Evolutionary conservation across 2,888 invertebrate genomes (phyloP).

Genomic region (Noctua janthina): DNA sequence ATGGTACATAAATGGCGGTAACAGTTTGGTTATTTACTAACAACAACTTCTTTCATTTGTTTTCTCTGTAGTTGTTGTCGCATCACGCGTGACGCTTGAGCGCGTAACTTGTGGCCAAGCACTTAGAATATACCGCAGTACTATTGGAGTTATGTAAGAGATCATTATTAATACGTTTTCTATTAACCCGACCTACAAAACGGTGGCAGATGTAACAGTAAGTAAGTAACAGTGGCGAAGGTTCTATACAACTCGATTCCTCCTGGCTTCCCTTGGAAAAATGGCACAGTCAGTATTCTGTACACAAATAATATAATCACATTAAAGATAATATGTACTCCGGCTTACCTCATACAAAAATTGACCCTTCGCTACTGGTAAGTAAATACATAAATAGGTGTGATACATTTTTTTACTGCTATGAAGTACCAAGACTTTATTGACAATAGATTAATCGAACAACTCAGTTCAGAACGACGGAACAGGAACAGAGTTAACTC

Average conservation of each 20-base stretch:
- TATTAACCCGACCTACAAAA: constrained; percentile 16
- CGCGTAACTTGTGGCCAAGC: background rate
- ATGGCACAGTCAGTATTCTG: too few species aligned
- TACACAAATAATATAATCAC: too few species aligned
- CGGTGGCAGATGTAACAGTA: constrained; percentile 1
- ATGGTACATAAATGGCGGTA: too few species aligned
- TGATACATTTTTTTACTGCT: background rate
- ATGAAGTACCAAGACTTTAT: background rate
- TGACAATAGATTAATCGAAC: background rate
- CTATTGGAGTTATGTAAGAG: constrained; percentile 1
- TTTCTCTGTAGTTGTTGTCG: background rate
- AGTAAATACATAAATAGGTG: constrained; percentile 1
- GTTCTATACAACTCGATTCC: too few species aligned
- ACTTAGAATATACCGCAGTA: background rate
- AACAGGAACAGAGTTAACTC: background rate
- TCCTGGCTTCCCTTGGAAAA: too few species aligned
- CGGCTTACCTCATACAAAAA: too few species aligned
- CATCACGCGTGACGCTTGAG: background rate
- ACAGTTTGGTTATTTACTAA: too few species aligned
- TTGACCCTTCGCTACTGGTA: too few species aligned
- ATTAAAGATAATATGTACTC: too few species aligned
- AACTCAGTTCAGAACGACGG: too few species aligned
- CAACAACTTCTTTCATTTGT: background rate
- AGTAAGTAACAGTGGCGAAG: background rate
- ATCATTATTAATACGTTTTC: constrained; percentile 9